phyloP scores from a whole-genome alignment of 64 coral and sea anemone genomes.

The Pocillopora damicornis region DNA sequence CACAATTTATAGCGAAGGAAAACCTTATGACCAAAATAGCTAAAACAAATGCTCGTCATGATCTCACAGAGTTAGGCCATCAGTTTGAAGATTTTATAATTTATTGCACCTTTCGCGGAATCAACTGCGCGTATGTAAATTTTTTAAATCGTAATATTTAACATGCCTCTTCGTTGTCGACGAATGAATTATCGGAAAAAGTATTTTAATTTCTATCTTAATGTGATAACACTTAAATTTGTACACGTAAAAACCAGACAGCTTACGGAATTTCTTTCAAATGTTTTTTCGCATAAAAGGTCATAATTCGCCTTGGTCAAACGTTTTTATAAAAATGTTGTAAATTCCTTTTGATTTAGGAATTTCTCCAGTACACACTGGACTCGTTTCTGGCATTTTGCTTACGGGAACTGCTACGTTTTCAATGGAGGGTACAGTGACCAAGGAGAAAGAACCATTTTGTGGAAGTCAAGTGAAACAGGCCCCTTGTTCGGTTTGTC shows the following conservation, averaged over 20 bases:
- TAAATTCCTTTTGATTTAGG: not conserved
- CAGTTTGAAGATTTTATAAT: conserved; percentile 17
- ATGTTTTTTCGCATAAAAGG: not conserved
- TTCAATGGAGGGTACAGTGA: conserved; percentile 44
- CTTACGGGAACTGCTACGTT: not conserved
- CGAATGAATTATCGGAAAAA: not conserved
- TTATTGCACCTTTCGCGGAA: not conserved
- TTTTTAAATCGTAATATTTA: not conserved
- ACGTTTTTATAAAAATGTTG: not conserved
- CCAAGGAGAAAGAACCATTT: not conserved
- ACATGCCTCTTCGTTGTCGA: not conserved
- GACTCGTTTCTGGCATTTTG: conserved; percentile 4
- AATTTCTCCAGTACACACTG: not conserved
- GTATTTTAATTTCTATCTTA: no score
- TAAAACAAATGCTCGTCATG: not conserved
- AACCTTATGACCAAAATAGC: not conserved
- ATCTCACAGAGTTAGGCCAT: not conserved
- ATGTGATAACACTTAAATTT: no score
- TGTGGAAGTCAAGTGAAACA: not conserved
- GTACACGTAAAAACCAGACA: no score
- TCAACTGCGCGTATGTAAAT: not conserved
- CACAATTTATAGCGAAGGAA: not conserved
- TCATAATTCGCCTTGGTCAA: not conserved
- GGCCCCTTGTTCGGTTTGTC: no score
- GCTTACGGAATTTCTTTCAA: not conserved